Evolutionary conservation across 2,888 invertebrate genomes (phyloP).

Genomic region (Hypselothyrea guttata): DNA sequence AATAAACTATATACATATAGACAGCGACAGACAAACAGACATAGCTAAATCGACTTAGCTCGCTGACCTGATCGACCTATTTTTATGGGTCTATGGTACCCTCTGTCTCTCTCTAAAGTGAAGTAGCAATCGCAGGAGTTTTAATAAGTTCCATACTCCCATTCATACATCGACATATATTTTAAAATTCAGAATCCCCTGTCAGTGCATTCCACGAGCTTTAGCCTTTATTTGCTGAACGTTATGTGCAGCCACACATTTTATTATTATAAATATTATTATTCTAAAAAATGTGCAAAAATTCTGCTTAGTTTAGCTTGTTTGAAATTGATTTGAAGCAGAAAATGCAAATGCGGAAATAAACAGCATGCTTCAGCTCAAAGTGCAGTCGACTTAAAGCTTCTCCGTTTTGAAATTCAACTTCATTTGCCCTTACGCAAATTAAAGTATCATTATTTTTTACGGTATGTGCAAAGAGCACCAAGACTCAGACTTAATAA

Average conservation of each 20-base stretch:
- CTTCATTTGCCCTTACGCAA: constrained; percentile 57
- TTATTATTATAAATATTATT: constrained; percentile 40
- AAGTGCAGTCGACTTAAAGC: constrained; percentile 27
- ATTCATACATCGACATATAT: constrained; percentile 3
- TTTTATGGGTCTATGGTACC: too few species aligned
- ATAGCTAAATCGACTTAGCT: too few species aligned
- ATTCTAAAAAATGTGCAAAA: constrained; percentile 53
- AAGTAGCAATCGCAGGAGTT: constrained; percentile 61
- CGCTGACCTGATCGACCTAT: too few species aligned
- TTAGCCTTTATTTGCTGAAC: constrained; percentile 47
- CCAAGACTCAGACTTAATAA: neutral
- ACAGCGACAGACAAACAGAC: too few species aligned
- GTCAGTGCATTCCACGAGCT: constrained; percentile 18
- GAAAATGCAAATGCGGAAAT: constrained; percentile 34
- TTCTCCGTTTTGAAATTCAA: constrained; percentile 46
- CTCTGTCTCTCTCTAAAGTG: too few species aligned
- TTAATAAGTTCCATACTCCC: constrained; percentile 58
- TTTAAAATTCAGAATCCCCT: neutral
- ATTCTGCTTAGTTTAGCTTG: constrained; percentile 54
- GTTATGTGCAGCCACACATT: constrained; percentile 37
- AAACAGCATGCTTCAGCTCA: constrained; percentile 14
- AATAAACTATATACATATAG: too few species aligned
- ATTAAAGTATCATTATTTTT: constrained; percentile 64
- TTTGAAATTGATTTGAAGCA: constrained; percentile 36
- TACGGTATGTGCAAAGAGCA: constrained; percentile 25